Percentiles rank a stretch among this genome's conserved stretches.
These are phyloP conservation scores for Thripadectes ignobilis DNA, from an alignment of 2,797 vertebrate species.

Conservation along the genomic window DNA sequence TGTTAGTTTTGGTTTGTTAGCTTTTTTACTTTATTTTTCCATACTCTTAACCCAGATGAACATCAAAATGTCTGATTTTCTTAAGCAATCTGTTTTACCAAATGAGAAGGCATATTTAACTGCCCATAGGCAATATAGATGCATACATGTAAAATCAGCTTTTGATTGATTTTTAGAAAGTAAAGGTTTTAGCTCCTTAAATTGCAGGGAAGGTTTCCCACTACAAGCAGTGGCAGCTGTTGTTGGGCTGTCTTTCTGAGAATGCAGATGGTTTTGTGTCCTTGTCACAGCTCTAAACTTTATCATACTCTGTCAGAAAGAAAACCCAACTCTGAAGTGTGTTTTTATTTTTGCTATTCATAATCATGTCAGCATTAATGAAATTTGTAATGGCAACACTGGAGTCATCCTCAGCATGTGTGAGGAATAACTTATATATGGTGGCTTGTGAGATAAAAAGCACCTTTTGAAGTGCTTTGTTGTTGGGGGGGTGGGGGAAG, in stretches of 20 bases:
- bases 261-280: not conserved
- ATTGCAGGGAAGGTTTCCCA: not conserved
- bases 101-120: not conserved
- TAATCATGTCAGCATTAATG: not conserved
- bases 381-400: not conserved
- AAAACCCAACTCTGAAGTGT: not conserved
- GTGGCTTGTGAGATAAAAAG: not conserved
- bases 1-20: not conserved
- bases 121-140: not conserved
- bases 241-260: not conserved
- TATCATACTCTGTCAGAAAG: not conserved
- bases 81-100: not conserved
- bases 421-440: not conserved
- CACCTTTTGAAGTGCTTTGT: not conserved
- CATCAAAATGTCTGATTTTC: not conserved
- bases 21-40: not conserved
- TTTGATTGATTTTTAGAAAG: not conserved
- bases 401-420: not conserved
- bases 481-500: not conserved
- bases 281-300: constrained; percentile 9
- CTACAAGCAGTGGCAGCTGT: not conserved
- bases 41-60: not conserved
- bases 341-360: constrained; percentile 24
- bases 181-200: not conserved
- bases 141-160: not conserved